These are phyloP conservation scores for Balaeniceps rex DNA, from an alignment of 2,113 vertebrate genomes.

Conservation along the genomic window DNA sequence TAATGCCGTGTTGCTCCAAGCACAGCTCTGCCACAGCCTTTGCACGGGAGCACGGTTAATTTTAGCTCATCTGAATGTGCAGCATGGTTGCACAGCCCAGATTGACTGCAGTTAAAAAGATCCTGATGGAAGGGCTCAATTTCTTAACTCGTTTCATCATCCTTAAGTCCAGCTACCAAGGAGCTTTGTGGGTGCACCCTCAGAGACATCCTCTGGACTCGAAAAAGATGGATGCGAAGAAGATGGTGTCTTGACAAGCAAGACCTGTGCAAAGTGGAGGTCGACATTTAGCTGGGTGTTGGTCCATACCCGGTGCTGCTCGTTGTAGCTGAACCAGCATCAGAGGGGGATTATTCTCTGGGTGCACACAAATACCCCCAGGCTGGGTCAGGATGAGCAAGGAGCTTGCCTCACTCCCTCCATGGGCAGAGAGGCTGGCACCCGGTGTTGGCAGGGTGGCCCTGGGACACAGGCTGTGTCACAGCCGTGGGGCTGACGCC, in stretches of 20 bases:
- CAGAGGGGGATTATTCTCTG: not conserved
- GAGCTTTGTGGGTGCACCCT: not conserved
- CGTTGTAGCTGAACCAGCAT: not conserved
- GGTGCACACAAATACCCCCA: not conserved
- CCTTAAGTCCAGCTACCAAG: not conserved
- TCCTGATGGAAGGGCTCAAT: not conserved
- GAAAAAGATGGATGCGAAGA: not conserved
- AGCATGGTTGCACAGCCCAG: not conserved
- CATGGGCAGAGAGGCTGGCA: not conserved
- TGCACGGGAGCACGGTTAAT: not conserved
- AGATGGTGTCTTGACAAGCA: not conserved
- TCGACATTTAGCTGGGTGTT: not conserved
- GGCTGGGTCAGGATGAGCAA: not conserved
- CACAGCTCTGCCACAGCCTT: not conserved
- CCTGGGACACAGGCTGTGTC: not conserved
- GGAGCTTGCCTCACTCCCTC: not conserved
- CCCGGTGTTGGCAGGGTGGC: not conserved
- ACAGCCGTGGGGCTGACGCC: not conserved
- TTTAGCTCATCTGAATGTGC: not conserved
- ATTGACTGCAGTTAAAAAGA: not conserved
- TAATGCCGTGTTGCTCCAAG: rapidly evolving
- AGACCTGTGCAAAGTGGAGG: not conserved
- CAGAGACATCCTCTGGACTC: not conserved
- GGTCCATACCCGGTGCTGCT: not conserved
- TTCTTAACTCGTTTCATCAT: not conserved